Conservation (phyloP, 2,113 vertebrate species). For the Ondatra zibethicus region DNA sequence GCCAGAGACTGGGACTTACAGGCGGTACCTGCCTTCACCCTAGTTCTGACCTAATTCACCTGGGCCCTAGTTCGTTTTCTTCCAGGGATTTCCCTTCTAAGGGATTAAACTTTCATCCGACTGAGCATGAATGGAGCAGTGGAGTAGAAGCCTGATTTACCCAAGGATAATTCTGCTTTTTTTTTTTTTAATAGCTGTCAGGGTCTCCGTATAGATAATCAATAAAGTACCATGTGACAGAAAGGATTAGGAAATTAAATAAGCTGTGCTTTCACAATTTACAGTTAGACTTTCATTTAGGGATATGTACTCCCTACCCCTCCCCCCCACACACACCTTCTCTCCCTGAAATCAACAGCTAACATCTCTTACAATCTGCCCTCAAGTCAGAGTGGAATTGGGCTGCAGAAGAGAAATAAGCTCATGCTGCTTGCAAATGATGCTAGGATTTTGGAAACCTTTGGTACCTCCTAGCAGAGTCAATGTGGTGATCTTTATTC, state of each 20-base stretch:
- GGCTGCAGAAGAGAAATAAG: not conserved
- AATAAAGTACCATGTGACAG: not conserved
- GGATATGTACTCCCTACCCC: not conserved
- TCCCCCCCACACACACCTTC: not conserved
- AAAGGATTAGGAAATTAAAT: slow-evolving; percentile 31
- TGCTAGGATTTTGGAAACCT: not conserved
- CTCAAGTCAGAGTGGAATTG: not conserved
- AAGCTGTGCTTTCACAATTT: not conserved
- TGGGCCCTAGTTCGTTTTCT: not conserved
- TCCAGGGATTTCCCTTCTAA: slow-evolving; percentile 46
- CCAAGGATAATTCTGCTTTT: slow-evolving; percentile 36
- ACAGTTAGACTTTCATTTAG: slow-evolving; percentile 35
- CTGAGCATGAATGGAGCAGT: not conserved
- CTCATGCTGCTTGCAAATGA: not conserved
- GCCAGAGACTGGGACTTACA: too few species aligned
- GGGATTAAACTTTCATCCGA: slow-evolving; percentile 68
- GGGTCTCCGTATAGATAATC: slow-evolving; percentile 35
- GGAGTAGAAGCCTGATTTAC: slow-evolving; percentile 41
- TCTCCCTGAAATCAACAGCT: not conserved
- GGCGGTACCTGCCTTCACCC: not conserved
- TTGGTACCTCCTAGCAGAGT: not conserved
- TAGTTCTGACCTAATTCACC: slow-evolving; percentile 24
- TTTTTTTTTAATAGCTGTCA: not conserved
- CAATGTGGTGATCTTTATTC: not conserved
- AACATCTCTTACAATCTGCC: not conserved